A percentile compares a stretch with the other conserved stretches of the same genome.
Evolutionary conservation across 1,140 invertebrate genomes (phyloP).

Genomic region (Pomacea maculata): DNA sequence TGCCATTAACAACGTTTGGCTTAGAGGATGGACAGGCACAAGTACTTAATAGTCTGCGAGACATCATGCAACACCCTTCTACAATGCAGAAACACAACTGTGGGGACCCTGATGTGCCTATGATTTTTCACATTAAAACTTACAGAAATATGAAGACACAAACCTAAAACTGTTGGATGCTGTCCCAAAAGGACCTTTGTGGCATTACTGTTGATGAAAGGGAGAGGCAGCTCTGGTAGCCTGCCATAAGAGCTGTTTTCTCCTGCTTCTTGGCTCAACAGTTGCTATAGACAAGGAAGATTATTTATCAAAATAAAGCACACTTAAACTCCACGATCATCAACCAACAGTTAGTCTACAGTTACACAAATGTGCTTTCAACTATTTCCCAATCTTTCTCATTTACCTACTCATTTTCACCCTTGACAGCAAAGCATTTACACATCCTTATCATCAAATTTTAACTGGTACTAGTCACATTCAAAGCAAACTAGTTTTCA

Average conservation of each 20-base stretch:
- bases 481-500: too few species aligned
- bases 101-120: slow-evolving; percentile 20
- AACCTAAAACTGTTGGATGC: slow-evolving; percentile 39
- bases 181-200: slow-evolving; percentile 73
- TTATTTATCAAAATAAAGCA: not conserved
- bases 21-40: not conserved
- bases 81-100: not conserved
- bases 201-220: slow-evolving; percentile 73
- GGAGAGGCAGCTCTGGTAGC: slow-evolving; percentile 75
- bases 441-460: too few species aligned
- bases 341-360: too few species aligned
- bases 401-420: too few species aligned
- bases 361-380: too few species aligned
- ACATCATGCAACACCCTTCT: not conserved
- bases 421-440: too few species aligned
- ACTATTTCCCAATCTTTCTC: too few species aligned
- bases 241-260: slow-evolving; percentile 65
- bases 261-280: slow-evolving; percentile 51
- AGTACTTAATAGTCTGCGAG: too few species aligned
- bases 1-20: not conserved
- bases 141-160: not conserved
- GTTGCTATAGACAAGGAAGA: slow-evolving; percentile 43
- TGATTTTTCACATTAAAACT: not conserved
- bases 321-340: not conserved
- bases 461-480: too few species aligned